These are phyloP conservation scores for Mugil cephalus DNA, from an alignment of 2,113 vertebrate species.

Conservation along the genomic window DNA sequence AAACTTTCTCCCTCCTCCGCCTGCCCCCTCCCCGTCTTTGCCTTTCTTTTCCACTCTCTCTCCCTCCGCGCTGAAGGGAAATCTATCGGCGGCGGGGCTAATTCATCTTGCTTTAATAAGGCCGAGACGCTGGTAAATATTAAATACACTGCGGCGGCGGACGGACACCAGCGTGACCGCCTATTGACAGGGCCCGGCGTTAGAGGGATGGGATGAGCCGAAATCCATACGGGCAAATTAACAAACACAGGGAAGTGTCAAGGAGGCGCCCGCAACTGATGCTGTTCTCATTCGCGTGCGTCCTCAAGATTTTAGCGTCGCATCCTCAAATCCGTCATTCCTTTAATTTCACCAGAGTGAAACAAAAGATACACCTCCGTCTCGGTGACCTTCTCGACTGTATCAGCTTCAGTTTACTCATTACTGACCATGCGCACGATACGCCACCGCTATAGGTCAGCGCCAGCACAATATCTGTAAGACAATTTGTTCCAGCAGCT, in stretches of 20 bases:
- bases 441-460: conserved; percentile 54
- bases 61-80: conserved; percentile 72
- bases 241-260: conserved; percentile 63
- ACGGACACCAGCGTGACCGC: conserved; percentile 50
- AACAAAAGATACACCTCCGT: neutral
- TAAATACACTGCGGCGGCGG: conserved; percentile 64
- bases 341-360: conserved; percentile 6
- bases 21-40: conserved; percentile 26
- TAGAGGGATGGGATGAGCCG: conserved; percentile 74
- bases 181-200: conserved; percentile 71
- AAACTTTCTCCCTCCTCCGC: conserved; percentile 61
- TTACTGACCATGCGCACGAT: conserved; percentile 33
- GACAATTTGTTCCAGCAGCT: conserved; percentile 54
- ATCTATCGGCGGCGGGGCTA: conserved; percentile 65
- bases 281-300: conserved; percentile 48
- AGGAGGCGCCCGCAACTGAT: conserved; percentile 58
- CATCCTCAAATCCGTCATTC: conserved; percentile 6
- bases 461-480: conserved; percentile 40
- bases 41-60: conserved; percentile 60
- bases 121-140: conserved; percentile 66
- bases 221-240: conserved; percentile 81
- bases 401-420: conserved; percentile 28
- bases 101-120: conserved; percentile 72
- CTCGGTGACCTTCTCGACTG: conserved; percentile 13
- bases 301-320: conserved; percentile 11